Evolutionary conservation across 2,888 invertebrate species (phyloP), one percentile per base, ranked within the genome.

Genomic region (Lysandra bellargus): DNA sequence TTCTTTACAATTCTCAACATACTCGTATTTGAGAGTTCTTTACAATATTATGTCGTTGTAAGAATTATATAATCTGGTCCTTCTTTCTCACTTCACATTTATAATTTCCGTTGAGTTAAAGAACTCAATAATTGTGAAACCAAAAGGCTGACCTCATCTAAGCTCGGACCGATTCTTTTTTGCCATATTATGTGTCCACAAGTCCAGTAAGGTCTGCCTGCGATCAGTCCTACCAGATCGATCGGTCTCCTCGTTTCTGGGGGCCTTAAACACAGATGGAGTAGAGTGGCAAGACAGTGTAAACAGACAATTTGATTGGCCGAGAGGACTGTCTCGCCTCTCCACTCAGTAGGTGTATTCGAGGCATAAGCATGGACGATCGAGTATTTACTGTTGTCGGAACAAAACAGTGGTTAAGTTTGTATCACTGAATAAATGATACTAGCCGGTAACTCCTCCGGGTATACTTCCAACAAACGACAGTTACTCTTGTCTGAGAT

Each of bases 391-490:
- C 33, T 69, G 33, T 12, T 33, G 69, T 69, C 69, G 37, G 69
- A 69, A 14, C 69, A 49, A 44, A 44, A 1, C 75, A 44, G 75
- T 49, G 40, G n/a, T 75, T 75, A 75, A 75, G 75, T 69, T 69
- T 69, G 69, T 69, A 69, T 37, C 33, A 5, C 69, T 69, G 69
- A 69, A 69, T 69, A 69, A 69, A 69, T 69, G 14, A 69, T 69
- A 69, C 33, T 37, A 33, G 69, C 33, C 69, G 17, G 69, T 37
- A 33, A 69, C 69, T 37, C 69, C 69, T 69, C 12, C 33, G 69
- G 69, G 69, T 69, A 33, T 37, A 37, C 69, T 69, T 69, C 69
- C 33, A 69, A 69, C 69, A 69, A 69, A 69, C 69, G 69, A 69
- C 69, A 69, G 75, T 49, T 49, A 75, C 23, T 75, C 75, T 44